Evolutionary conservation across 2,888 invertebrate species (phyloP), one percentile per base, ranked within the genome.

Genomic region (Siphlonurus alternatus): DNA sequence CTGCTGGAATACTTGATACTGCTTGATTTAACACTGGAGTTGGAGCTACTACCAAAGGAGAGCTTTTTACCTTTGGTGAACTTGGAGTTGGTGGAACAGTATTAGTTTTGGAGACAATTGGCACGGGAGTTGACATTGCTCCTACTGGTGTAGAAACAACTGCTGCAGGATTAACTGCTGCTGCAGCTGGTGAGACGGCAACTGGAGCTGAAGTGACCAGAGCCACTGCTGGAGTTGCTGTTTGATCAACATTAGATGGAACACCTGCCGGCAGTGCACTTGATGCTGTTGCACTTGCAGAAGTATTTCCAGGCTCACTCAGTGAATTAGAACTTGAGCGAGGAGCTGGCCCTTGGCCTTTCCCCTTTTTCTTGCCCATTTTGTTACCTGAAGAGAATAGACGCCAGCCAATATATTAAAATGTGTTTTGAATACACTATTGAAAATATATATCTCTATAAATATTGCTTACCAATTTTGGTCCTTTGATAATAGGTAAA

Each of bases 281-380:
- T 18, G 56, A 20, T 22, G 56, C 56, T 20, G 56, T 38, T 15
- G 5, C 7, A 15, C 38, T 15, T 38, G 38, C 5, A n/a, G n/a
- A n/a, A n/a, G n/a, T n/a, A n/a, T n/a, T n/a, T 38, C 38, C 38
- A 56, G 56, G 7, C 22, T 56, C 19, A 20, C 22, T 22, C 7
- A 22, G n/a, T 56, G 56, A n/a, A 56, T n/a, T n/a, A n/a, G 56
- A n/a, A 20, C 56, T 20, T 10, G 38, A 38, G 5, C 7, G 56
- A 22, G 56, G 19, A 56, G 56, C 19, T 22, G n/a, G 56, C 56
- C 56, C 56, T 56, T 56, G 56, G n/a, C 56, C 56, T 22, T 56
- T 56, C 56, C 56, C 56, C 56, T 56, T 56, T 56, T 56, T 56
- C 56, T 56, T 56, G n/a, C 56, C 56, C 56, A 56, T 56, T 56